These are phyloP conservation scores for Drosophila grimshawi DNA, from an alignment of 1,140 invertebrate genomes.

Conservation along the genomic window DNA sequence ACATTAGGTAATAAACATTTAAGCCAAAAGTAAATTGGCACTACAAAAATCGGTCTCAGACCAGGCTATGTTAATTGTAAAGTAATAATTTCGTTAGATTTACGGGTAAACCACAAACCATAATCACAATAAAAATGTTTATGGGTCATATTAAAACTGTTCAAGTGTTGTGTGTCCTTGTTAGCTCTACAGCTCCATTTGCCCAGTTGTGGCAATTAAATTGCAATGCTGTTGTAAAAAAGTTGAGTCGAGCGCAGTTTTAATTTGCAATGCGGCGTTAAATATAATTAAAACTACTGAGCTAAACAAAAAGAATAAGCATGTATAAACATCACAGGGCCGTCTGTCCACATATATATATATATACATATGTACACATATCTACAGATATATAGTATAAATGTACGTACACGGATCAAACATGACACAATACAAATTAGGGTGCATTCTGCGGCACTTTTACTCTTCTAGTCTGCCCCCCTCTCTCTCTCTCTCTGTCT, in stretches of 20 bases:
- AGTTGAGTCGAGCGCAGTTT: conserved; percentile 27
- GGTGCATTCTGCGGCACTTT: conserved; percentile 50
- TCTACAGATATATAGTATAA: conserved; percentile 3
- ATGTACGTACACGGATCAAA: conserved; percentile 56
- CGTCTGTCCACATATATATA: conserved; percentile 18
- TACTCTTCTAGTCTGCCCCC: not conserved
- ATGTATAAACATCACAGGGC: conserved; percentile 50
- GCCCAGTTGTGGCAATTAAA: conserved; percentile 3
- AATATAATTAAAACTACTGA: conserved; percentile 79
- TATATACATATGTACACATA: conserved; percentile 23
- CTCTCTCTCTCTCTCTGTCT: not conserved
- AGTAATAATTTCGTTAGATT: too few relatives aligned
- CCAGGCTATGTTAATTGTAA: too few relatives aligned
- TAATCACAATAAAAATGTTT: not conserved
- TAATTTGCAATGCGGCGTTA: conserved; percentile 71
- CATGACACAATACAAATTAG: conserved; percentile 76
- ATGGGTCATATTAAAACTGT: too few relatives aligned
- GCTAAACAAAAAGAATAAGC: conserved; percentile 64
- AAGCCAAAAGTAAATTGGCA: too few relatives aligned
- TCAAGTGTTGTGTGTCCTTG: conserved; percentile 3
- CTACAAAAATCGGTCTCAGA: too few relatives aligned
- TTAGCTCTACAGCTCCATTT: conserved; percentile 3
- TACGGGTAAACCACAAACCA: not conserved
- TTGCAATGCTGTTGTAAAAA: conserved; percentile 3
- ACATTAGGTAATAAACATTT: too few relatives aligned